Base-by-base conservation (phyloP, 2,888 invertebrate species). In the Clusia tigrina region DNA sequence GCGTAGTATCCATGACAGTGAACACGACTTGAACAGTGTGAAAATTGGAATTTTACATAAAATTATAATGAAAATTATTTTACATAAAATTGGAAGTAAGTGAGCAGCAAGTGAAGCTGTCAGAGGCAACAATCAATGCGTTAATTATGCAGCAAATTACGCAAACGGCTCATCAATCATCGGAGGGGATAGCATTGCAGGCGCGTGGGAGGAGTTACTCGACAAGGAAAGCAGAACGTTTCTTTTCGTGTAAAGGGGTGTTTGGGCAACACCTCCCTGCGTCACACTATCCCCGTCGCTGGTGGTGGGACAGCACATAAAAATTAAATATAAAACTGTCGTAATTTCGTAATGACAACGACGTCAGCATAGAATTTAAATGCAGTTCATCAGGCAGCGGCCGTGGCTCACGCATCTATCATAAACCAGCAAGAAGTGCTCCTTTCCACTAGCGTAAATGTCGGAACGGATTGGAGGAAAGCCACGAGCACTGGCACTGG, bases 271-370 rank as follows among this genome's bases (percentile, higher is more conserved):
- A 48, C 48, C 22, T 5, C 22, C 22, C 48, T 2, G 20, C 18
- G 5, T 20, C 22, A 22, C 20, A 20, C 20, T 15, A 5, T 22
- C 48, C 5, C 20, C 48, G 48, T 2, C 42, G 9, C 3, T 22
- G n/a, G n/a, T n/a, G n/a, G 48, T 20, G 15, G 42, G 42, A 6
- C 42, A 10, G 20, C 12, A 5, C 12, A 52, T 20, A 17, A 18
- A 52, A 26, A 26, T 54, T 26, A 54, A 25, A 54, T 25, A 54
- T 54, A 54, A 54, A 54, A 54, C 54, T 26, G 54, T 54, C 54
- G 54, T 17, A 54, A 54, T 54, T 23, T 26, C 2, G 54, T 25
- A 54, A 54, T 25, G 54, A 54, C 54, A 54, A n/a, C n/a, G 25
- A 2, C 54, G 54, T 54, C 54, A 25, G 54, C 54, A 26, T 26